These are phyloP conservation scores for Amphiprion clarkii DNA, from an alignment of 2,797 vertebrate genomes.

Conservation along the genomic window DNA sequence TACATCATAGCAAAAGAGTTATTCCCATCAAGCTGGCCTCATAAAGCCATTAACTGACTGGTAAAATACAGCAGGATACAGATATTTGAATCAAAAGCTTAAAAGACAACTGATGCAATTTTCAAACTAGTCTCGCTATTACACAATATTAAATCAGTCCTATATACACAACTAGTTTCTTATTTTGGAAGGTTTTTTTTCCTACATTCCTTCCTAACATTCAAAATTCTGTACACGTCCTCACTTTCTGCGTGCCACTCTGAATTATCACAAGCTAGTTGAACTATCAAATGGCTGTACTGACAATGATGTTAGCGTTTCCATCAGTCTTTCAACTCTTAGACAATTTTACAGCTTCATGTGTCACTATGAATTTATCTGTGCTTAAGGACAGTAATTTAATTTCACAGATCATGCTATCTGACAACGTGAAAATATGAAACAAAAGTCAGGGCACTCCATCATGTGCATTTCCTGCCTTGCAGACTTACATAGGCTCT, in stretches of 20 bases:
- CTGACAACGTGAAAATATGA: too few relatives aligned
- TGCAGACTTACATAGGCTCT: slow-evolving; percentile 27
- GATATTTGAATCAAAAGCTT: neutral
- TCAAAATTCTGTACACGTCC: neutral
- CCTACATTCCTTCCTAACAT: neutral
- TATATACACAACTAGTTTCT: neutral
- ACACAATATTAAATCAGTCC: neutral
- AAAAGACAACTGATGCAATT: too few relatives aligned
- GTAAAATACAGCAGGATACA: neutral
- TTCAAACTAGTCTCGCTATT: neutral
- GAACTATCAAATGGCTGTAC: neutral
- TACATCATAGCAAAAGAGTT: slow-evolving; percentile 14
- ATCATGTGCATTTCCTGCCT: slow-evolving; percentile 38
- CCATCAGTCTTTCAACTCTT: neutral
- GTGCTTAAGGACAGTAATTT: too few relatives aligned
- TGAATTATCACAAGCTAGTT: neutral
- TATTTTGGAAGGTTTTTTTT: neutral
- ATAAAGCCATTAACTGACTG: neutral
- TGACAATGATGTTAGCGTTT: neutral
- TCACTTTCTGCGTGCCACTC: neutral
- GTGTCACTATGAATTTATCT: neutral
- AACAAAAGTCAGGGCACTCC: slow-evolving; percentile 13
- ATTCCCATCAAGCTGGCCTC: slow-evolving; percentile 12
- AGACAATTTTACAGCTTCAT: neutral
- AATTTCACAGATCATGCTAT: too few relatives aligned